phyloP scores from a whole-genome alignment of 2,797 vertebrate genomes.

The Paguma larvata region DNA sequence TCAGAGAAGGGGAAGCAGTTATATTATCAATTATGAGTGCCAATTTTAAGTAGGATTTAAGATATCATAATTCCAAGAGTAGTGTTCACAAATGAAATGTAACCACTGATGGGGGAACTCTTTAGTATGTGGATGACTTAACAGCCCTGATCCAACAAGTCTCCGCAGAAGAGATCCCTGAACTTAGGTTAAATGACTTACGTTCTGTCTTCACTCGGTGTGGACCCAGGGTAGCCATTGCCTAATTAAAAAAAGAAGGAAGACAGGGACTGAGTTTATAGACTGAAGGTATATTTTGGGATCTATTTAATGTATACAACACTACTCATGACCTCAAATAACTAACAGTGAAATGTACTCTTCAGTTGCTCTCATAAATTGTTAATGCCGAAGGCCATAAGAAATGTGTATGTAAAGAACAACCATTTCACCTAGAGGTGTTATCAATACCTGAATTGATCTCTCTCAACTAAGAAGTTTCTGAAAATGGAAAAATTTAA shows the following conservation, averaged over 20 bases:
- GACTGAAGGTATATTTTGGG: constrained; percentile 13
- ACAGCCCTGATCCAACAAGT: not conserved
- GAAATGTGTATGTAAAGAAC: constrained; percentile 29
- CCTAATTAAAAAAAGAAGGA: constrained; percentile 86
- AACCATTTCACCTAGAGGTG: not conserved
- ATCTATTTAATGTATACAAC: constrained; percentile 47
- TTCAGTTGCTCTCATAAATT: constrained; percentile 27
- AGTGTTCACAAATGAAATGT: not conserved
- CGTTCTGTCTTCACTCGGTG: constrained; percentile 96
- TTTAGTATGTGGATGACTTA: not conserved
- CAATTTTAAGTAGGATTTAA: constrained; percentile 41
- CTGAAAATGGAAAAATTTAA: constrained; percentile 42
- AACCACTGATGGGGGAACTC: not conserved
- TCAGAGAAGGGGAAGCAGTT: not conserved
- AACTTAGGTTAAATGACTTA: constrained; percentile 87
- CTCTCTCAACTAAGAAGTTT: constrained; percentile 50
- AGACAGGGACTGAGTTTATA: constrained; percentile 36
- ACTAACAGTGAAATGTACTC: constrained; percentile 45
- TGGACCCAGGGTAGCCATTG: constrained; percentile 96
- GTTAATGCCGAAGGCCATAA: constrained; percentile 29
- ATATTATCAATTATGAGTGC: not conserved
- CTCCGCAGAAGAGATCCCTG: not conserved
- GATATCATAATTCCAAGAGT: not conserved
- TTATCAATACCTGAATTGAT: constrained; percentile 57
- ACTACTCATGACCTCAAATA: not conserved